Percentiles rank a stretch among this genome's conserved stretches.
These are phyloP conservation scores for Harpalus rubripes DNA, from an alignment of 2,888 invertebrate genomes.

Conservation along the genomic window DNA sequence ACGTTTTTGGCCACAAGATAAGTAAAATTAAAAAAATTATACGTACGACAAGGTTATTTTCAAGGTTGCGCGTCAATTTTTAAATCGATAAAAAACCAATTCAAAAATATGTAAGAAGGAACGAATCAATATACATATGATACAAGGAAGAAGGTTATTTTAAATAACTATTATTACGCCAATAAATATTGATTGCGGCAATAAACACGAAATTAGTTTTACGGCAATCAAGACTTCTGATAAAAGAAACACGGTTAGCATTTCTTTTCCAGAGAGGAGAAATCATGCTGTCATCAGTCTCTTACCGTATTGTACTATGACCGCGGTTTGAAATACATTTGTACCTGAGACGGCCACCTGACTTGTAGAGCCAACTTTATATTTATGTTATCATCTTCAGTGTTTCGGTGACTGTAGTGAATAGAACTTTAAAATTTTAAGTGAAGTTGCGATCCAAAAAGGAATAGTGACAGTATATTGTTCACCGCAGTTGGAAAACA, in stretches of 20 bases:
- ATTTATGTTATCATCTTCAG: slow-evolving; percentile 49
- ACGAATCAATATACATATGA: background rate
- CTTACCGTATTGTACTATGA: slow-evolving; percentile 36
- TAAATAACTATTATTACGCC: slow-evolving; percentile 23
- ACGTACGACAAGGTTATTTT: background rate
- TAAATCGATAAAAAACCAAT: background rate
- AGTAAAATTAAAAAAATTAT: background rate
- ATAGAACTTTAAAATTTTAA: background rate
- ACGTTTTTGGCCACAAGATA: background rate
- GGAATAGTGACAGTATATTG: too few relatives aligned
- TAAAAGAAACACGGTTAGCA: slow-evolving; percentile 43
- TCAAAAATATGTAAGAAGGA: background rate
- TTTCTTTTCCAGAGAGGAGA: slow-evolving; percentile 53
- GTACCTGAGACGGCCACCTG: slow-evolving; percentile 39
- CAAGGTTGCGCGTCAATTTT: background rate
- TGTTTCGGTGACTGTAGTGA: slow-evolving; percentile 37
- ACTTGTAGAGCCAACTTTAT: slow-evolving; percentile 28
- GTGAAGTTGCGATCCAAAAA: too few relatives aligned
- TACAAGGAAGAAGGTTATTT: background rate
- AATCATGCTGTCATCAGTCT: slow-evolving; percentile 43
- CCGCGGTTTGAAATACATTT: slow-evolving; percentile 24
- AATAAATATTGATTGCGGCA: slow-evolving; percentile 9
- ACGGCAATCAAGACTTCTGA: slow-evolving; percentile 26
- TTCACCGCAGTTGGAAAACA: too few relatives aligned
- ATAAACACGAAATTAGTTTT: slow-evolving; percentile 33